Conservation (phyloP, 2,797 vertebrate species). For the Galaxias olidus region DNA sequence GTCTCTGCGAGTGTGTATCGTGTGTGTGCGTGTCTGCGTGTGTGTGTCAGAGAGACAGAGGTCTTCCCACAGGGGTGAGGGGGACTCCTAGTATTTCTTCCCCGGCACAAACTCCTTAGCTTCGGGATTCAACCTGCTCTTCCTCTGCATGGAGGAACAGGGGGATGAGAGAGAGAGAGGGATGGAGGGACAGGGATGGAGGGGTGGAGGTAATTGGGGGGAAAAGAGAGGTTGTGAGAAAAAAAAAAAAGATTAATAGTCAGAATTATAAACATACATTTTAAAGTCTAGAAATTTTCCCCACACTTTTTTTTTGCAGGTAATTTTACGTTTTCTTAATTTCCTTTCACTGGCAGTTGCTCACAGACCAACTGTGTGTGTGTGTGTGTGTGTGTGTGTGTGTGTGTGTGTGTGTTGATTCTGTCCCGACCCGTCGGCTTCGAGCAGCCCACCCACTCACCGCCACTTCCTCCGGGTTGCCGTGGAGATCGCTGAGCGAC, state of each 20-base stretch:
- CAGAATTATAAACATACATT: background rate
- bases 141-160: conserved; percentile 79
- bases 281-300: background rate
- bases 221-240: background rate
- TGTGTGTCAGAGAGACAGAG: conserved; percentile 48
- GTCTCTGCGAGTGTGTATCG: conserved; percentile 69
- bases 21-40: conserved; percentile 54
- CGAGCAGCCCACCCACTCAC: conserved; percentile 67
- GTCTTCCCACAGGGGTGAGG: conserved; percentile 76
- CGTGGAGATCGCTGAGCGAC: conserved; percentile 76
- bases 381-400: background rate
- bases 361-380: background rate
- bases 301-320: background rate
- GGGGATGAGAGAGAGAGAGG: background rate
- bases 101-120: conserved; percentile 98
- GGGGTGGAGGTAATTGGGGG: background rate
- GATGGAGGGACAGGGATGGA: background rate
- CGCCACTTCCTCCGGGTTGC: conserved; percentile 88
- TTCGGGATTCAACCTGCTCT: conserved; percentile 96
- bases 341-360: too few species aligned
- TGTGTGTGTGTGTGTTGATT: too few species aligned
- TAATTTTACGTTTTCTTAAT: background rate
- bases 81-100: conserved; percentile 91
- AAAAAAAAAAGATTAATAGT: background rate
- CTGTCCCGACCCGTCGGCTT: too few species aligned